These are phyloP conservation scores for Drosophila nr. medialis DNA, from an alignment of 2,888 invertebrate species.

Conservation along the genomic window DNA sequence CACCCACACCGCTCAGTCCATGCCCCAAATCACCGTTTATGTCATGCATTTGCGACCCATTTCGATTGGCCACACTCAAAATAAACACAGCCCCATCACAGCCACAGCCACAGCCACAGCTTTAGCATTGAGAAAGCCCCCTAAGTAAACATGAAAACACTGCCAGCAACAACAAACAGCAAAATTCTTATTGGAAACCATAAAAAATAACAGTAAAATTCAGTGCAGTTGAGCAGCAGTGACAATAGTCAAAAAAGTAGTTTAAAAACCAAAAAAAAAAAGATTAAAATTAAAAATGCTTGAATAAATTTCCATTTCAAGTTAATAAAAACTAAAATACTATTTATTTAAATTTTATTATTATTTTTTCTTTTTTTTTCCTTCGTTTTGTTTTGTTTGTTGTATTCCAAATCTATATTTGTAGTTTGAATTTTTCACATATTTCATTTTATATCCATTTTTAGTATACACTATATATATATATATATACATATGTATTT, in stretches of 20 bases:
- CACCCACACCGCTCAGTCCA: not conserved
- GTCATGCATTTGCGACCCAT: conserved; percentile 26
- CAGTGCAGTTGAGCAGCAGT: conserved; percentile 77
- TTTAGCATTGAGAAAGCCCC: conserved; percentile 12
- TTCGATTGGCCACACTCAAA: conserved; percentile 24
- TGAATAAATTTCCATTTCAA: conserved; percentile 44
- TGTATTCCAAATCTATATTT: conserved; percentile 16
- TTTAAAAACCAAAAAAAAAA: conserved; percentile 13
- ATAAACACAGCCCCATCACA: conserved; percentile 3
- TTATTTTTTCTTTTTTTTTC: conserved; percentile 3
- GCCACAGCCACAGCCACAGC: not conserved
- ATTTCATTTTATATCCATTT: conserved; percentile 26
- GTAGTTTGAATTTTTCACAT: conserved; percentile 26
- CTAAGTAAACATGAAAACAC: conserved; percentile 18
- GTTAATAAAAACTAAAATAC: conserved; percentile 17
- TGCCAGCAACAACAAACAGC: conserved; percentile 43
- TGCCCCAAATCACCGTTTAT: not conserved
- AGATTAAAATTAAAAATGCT: conserved; percentile 15
- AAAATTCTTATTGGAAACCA: conserved; percentile 30
- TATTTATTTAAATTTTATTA: conserved; percentile 15
- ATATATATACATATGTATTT: not conserved
- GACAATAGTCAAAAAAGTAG: conserved; percentile 65
- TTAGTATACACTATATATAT: not conserved
- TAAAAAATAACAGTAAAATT: conserved; percentile 18
- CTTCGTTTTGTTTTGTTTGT: conserved; percentile 18